These are phyloP conservation scores for Falco biarmicus DNA, from an alignment of 2,797 vertebrate genomes.

Conservation along the genomic window DNA sequence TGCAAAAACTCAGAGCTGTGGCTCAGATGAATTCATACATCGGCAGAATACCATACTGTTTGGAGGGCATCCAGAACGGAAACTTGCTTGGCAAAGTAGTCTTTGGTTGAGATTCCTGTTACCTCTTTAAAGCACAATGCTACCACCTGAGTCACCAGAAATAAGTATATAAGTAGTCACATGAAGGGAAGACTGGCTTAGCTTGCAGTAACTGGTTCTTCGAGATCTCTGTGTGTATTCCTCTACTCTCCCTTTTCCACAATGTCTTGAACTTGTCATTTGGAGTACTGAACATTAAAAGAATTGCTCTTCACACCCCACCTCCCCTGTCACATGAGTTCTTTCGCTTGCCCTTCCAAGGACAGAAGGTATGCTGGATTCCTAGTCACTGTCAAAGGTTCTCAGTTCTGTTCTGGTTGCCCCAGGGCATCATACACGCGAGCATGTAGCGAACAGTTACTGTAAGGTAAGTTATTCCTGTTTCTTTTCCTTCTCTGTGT, in stretches of 20 bases:
- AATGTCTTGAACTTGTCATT: background rate
- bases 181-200: background rate
- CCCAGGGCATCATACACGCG: background rate
- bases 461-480: constrained; percentile 1
- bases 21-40: background rate
- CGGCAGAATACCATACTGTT: background rate
- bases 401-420: background rate
- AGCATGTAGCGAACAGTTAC: background rate
- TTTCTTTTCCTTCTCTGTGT: background rate
- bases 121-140: background rate
- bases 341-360: background rate
- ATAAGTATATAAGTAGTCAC: background rate
- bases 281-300: background rate
- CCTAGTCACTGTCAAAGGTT: background rate
- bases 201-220: constrained; percentile 21
- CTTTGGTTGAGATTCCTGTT: background rate
- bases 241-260: background rate
- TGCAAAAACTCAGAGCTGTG: background rate
- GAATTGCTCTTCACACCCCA: background rate
- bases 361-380: background rate
- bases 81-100: background rate
- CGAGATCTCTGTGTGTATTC: background rate
- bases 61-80: constrained; percentile 21
- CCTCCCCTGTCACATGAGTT: background rate
- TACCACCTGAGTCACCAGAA: background rate